Percentiles rank a stretch among this genome's conserved stretches.
These are phyloP conservation scores for Sebastes fasciatus DNA, from an alignment of 2,113 vertebrate species.

Conservation along the genomic window DNA sequence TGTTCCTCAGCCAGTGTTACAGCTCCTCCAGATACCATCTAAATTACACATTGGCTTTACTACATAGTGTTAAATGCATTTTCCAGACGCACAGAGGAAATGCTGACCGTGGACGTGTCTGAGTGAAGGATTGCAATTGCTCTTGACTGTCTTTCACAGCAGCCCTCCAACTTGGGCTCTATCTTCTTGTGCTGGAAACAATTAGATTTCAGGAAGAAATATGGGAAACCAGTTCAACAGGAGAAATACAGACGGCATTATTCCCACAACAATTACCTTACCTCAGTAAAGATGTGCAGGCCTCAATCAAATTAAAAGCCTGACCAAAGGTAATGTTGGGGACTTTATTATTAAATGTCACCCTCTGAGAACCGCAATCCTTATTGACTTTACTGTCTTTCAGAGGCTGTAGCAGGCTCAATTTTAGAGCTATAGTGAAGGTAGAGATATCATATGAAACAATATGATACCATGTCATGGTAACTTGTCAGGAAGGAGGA, in stretches of 20 bases:
- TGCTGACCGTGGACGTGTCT: conserved; percentile 13
- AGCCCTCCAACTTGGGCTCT: neutral
- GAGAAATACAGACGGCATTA: neutral
- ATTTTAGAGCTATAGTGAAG: too few relatives aligned
- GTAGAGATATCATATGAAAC: too few relatives aligned
- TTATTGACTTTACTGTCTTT: too few relatives aligned
- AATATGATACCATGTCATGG: too few relatives aligned
- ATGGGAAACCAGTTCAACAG: neutral
- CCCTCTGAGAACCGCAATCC: too few relatives aligned
- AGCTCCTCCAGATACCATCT: conserved; percentile 51
- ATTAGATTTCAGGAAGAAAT: neutral
- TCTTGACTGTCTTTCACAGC: conserved; percentile 19
- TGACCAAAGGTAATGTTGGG: neutral
- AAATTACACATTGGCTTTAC: conserved; percentile 57
- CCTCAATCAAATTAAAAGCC: neutral
- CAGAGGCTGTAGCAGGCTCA: too few relatives aligned
- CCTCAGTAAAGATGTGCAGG: neutral
- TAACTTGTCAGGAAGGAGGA: too few relatives aligned
- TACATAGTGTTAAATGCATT: conserved; percentile 38
- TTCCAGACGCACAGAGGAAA: conserved; percentile 50
- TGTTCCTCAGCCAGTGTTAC: conserved; percentile 44
- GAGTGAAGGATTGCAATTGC: conserved; percentile 30
- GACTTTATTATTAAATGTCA: neutral
- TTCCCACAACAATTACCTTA: neutral
- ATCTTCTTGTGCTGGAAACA: conserved; percentile 10